phyloP scores from a whole-genome alignment of 2,888 invertebrate species.

The Pristionchus entomophagus region DNA sequence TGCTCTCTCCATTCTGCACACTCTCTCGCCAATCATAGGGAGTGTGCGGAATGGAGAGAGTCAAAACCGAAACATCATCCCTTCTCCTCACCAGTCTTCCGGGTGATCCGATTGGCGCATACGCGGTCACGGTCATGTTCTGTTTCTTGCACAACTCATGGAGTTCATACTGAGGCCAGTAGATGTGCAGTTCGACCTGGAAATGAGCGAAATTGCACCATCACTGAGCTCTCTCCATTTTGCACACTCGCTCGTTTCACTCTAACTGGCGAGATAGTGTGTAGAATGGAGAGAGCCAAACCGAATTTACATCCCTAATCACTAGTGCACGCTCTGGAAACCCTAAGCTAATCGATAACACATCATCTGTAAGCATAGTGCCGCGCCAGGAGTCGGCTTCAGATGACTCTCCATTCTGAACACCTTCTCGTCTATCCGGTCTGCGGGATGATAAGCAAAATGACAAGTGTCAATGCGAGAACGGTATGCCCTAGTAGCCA shows the following conservation, averaged over 20 bases:
- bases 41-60: no score
- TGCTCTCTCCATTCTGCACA: not conserved
- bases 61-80: not conserved
- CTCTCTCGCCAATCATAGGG: not conserved
- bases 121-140: constrained; percentile 79
- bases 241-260: not conserved
- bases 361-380: no score
- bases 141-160: constrained; percentile 81
- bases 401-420: no score
- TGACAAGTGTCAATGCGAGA: no score
- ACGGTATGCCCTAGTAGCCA: no score
- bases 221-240: not conserved
- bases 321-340: no score
- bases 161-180: constrained; percentile 84
- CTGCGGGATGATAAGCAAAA: no score
- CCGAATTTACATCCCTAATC: no score
- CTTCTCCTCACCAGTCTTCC: constrained; percentile 54
- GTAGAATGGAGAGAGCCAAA: not conserved
- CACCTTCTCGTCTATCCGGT: no score
- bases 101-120: constrained; percentile 65
- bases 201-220: not conserved
- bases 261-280: not conserved
- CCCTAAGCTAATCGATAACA: no score
- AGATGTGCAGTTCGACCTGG: constrained; percentile 86
- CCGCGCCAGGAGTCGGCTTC: no score